phyloP scores from a whole-genome alignment of 2,888 invertebrate species.

The Micropterix aruncella region DNA sequence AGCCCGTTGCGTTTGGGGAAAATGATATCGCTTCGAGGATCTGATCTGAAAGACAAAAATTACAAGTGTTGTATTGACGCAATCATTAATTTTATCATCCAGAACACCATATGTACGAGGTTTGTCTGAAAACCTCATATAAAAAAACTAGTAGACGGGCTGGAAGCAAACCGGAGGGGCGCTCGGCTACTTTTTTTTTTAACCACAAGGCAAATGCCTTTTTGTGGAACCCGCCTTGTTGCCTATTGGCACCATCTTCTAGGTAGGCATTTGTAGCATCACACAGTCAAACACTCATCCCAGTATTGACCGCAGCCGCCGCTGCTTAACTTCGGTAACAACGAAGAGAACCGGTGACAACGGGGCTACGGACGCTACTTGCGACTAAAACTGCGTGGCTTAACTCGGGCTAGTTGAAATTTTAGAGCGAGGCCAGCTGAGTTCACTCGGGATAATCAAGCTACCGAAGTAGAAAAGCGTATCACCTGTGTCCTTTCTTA shows the following conservation, averaged over 20 bases:
- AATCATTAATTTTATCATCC: not conserved
- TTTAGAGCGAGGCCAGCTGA: not conserved
- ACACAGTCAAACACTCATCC: too few species aligned
- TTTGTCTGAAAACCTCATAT: not conserved
- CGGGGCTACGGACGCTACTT: too few species aligned
- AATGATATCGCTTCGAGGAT: conserved; percentile 54
- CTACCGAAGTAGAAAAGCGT: conserved; percentile 1
- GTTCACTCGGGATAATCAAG: not conserved
- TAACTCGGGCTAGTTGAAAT: too few species aligned
- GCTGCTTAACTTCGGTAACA: too few species aligned
- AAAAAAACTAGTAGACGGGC: not conserved
- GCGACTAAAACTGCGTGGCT: too few species aligned
- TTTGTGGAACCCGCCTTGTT: too few species aligned
- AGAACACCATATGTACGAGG: not conserved
- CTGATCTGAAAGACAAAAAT: conserved; percentile 45
- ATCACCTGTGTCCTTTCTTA: conserved; percentile 49
- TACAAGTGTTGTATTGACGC: too few species aligned
- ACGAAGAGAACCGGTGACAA: too few species aligned
- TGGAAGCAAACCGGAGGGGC: not conserved
- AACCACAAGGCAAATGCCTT: too few species aligned
- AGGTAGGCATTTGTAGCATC: too few species aligned
- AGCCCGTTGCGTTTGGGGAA: conserved; percentile 41
- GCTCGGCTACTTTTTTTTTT: not conserved
- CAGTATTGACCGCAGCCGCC: too few species aligned
- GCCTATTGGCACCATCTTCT: too few species aligned